These are phyloP conservation scores for Orchesella flavescens DNA, from an alignment of 2,888 invertebrate genomes.

Conservation along the genomic window DNA sequence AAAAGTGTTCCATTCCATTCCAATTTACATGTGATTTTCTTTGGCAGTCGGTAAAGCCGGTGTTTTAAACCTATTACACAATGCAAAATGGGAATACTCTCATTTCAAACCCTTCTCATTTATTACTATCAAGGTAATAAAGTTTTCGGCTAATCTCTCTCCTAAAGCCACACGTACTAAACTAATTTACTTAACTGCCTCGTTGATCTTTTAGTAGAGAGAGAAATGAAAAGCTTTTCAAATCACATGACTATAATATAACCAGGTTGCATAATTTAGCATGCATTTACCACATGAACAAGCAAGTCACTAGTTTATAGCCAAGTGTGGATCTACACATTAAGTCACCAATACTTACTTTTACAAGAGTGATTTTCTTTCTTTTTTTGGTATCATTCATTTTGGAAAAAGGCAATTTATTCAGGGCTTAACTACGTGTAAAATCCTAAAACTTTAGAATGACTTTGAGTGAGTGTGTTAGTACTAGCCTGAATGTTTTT, in stretches of 20 bases:
- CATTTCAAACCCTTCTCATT: background rate
- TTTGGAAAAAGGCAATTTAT: slow-evolving; percentile 46
- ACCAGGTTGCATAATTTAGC: slow-evolving; percentile 22
- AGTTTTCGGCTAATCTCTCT: slow-evolving; percentile 21
- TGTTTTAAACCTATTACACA: no score
- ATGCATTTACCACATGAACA: background rate
- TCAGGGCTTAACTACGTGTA: slow-evolving; percentile 48
- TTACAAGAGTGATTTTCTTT: slow-evolving; percentile 25
- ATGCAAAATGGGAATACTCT: background rate
- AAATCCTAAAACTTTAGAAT: slow-evolving; percentile 39
- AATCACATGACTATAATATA: background rate
- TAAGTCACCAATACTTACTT: background rate
- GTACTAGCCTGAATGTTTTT: background rate
- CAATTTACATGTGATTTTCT: no score
- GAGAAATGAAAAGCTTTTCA: background rate
- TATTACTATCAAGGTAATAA: slow-evolving; percentile 13
- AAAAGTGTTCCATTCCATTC: no score
- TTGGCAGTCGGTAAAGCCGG: no score
- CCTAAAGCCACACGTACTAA: slow-evolving; percentile 36
- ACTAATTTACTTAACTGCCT: slow-evolving; percentile 39
- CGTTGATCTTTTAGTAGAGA: slow-evolving; percentile 6
- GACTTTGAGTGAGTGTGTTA: slow-evolving; percentile 15
- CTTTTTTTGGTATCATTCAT: slow-evolving; percentile 21
- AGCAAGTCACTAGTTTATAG: no score
- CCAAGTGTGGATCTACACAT: no score